Base-by-base conservation (phyloP, 1,140 invertebrate genomes). In the Microplitis demolitor region DNA sequence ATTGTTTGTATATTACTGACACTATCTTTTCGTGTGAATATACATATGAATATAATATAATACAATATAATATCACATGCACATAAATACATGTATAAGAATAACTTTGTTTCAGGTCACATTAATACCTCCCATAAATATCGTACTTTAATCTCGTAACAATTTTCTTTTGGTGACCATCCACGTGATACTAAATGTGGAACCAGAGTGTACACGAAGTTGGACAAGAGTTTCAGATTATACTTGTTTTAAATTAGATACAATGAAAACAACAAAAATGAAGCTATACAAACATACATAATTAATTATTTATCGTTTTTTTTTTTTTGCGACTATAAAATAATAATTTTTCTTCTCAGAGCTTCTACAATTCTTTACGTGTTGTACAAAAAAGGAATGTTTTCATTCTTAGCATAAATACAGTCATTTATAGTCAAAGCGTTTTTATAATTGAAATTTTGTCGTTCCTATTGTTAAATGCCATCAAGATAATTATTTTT, bases 121-220 rank as follows among this genome's bases (percentile, higher is more conserved):
- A 62, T 71, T 71, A 62, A 71, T 63, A 39, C 58, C 58, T 50
- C 5, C 37, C 4, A 63, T 53, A 71, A 71, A 71, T 71, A 71
- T 53, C n/a, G 2, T 39, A 64, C 50, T 71, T 71, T 74, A 74
- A 74, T 74, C 73, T 74, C 69, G 58, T 69, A 71, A 74, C 64
- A 72, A 74, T 74, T 74, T 72, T 71, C 73, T 74, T 69, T 63
- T 31, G 34, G 24, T 68, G 39, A 53, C 56, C 35, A 67, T 53
- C 39, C 69, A 35, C 51, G 67, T 34, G 51, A 13, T 69, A 62
- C 61, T 45, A 69, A 73, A 73, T 35, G 60, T 31, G 58, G 14
- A 16, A 37, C 35, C 6, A 39, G 51, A 63, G 45, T 51, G 24
- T 51, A n/a, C 54, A 34, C 69, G 69, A 64, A 64, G 3, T n/a